Evolutionary conservation across 1,140 invertebrate genomes (phyloP), one percentile per base, ranked within the genome.

Genomic region (Macrobrachium nipponense): DNA sequence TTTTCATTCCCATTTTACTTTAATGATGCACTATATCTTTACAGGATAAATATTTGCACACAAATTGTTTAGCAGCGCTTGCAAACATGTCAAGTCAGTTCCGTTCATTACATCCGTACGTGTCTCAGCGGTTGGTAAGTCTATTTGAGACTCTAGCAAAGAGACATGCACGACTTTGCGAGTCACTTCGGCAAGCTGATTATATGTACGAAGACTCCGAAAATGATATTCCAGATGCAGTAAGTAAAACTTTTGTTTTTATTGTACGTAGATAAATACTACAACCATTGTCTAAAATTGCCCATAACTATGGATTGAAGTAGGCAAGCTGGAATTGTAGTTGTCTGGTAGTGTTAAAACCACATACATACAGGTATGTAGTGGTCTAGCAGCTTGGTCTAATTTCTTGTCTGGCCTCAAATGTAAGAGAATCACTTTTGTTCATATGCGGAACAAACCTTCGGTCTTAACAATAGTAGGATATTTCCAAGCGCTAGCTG

Each of bases 51-150:
- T 99, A 98, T 92, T 92, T 99, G 27, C 98, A 99, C 90, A 98
- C 97, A 18, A 99, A 99, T 92, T 98, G 98, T 91, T 93, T 99
- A 77, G 98, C 98, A 68, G 98, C 98, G 8, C 93, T 99, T 86
- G 98, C 98, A 61, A 99, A 99, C 90, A 99, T 99, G 98, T 96
- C 96, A 70, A 95, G 96, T 87, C 96, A 99, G 91, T 99, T 99
- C 90, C 94, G 95, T 90, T 94, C 96, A 84, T 92, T 99, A 27
- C 98, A 99, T 92, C 96, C 98, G 0, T 98, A 98, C 91, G 98
- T 99, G 43, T 97, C 97, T 89, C 98, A 99, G 92, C 94, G 97
- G 90, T 91, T 99, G 88, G 93, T 99, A 78, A 96, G 95, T 82
- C 91, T 98, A 43, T 97, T 97, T 90, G 96, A 97, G 91, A 96